Conservation (phyloP, 1,140 invertebrate species). For the Andrena cerasifolii region DNA sequence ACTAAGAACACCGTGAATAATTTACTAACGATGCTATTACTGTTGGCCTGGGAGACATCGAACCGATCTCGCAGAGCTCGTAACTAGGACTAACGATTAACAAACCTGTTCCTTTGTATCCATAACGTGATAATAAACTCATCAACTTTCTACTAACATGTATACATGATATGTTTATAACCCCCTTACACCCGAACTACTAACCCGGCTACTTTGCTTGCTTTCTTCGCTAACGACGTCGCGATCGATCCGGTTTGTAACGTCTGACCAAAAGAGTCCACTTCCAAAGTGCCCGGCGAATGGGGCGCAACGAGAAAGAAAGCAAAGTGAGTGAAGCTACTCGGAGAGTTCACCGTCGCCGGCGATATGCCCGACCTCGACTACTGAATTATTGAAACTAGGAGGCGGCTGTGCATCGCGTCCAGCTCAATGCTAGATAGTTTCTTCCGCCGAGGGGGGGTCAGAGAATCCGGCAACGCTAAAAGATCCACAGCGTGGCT, state of each 20-base stretch:
- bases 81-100: conserved; percentile 49
- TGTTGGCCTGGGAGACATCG: neutral
- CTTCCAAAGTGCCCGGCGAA: neutral
- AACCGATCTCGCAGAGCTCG: conserved; percentile 3
- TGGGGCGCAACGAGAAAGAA: conserved; percentile 42
- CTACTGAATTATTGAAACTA: too few relatives aligned
- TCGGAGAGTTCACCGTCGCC: too few relatives aligned
- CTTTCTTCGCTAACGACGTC: conserved; percentile 47
- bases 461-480: neutral
- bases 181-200: conserved; percentile 45
- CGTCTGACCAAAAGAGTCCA: neutral
- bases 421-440: too few relatives aligned
- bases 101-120: conserved; percentile 72
- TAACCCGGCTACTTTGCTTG: conserved; percentile 54
- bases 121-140: conserved; percentile 77
- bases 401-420: too few relatives aligned
- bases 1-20: neutral
- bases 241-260: conserved; percentile 15
- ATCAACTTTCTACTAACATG: conserved; percentile 76
- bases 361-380: too few relatives aligned
- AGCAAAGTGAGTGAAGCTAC: conserved; percentile 53
- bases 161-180: conserved; percentile 66
- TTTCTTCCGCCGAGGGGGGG: neutral
- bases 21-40: neutral
- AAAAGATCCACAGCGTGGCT: neutral